Conservation (phyloP, 2,113 vertebrate species). For the Condylura cristata region DNA sequence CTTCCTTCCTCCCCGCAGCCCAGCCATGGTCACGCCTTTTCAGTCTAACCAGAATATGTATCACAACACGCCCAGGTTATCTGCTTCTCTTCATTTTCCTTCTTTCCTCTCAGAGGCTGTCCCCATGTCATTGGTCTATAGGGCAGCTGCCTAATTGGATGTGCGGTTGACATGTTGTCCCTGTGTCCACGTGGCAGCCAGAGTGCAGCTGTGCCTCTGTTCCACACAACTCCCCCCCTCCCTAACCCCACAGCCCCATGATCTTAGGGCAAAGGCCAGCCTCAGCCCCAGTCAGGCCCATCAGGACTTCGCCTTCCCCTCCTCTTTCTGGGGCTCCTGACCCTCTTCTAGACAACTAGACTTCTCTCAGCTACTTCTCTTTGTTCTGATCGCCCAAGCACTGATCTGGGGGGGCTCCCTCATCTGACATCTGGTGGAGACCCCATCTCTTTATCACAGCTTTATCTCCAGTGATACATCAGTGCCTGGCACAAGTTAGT, state of each 20-base stretch:
- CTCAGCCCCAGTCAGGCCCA: accelerated
- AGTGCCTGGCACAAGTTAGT: background rate
- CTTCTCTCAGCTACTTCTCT: background rate
- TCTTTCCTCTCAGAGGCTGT: background rate
- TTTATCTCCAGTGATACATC: background rate
- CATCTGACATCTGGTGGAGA: background rate
- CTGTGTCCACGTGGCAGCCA: background rate
- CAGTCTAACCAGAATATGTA: background rate
- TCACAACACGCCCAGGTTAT: no score
- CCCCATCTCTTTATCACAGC: background rate
- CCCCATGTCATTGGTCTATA: background rate
- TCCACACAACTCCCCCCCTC: background rate
- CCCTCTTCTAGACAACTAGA: background rate
- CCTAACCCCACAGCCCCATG: no score
- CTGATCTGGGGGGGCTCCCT: background rate
- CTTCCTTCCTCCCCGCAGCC: background rate
- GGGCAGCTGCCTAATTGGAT: background rate
- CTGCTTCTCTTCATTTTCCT: background rate
- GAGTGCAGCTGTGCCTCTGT: background rate
- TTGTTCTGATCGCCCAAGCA: background rate
- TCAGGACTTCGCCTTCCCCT: background rate
- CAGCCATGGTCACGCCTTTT: background rate
- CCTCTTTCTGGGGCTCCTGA: background rate
- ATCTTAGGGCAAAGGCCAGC: background rate
- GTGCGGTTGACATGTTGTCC: background rate